Percentiles rank a stretch among this genome's conserved stretches.
phyloP scores from a whole-genome alignment of 2,113 vertebrate genomes.

The Coryphaenoides rupestris region DNA sequence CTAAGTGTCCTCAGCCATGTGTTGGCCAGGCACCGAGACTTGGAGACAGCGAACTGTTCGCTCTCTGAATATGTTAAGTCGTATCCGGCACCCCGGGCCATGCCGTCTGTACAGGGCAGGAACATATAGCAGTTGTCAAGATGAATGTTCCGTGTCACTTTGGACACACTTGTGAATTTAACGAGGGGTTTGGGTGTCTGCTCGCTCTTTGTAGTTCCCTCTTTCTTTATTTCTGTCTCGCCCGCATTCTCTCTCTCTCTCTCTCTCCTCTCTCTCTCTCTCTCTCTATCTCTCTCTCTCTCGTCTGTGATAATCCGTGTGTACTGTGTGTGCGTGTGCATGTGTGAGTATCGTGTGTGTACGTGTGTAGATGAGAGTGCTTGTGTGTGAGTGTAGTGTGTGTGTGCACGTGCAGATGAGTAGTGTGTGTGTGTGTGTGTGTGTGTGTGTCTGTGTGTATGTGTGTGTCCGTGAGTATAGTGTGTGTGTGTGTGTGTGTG shows the following conservation, averaged over 20 bases:
- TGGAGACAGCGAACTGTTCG: slow-evolving; percentile 27
- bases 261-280: background rate
- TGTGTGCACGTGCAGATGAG: background rate
- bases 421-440: no score
- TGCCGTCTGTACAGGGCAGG: background rate
- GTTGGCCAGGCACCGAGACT: slow-evolving; percentile 22
- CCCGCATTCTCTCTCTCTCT: background rate
- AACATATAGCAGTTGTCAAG: background rate
- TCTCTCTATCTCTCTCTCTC: no score
- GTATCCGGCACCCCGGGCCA: background rate
- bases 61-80: slow-evolving; percentile 25
- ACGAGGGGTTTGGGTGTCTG: slow-evolving; percentile 24
- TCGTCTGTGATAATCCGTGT: no score
- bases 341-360: no score
- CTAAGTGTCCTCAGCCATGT: slow-evolving; percentile 3
- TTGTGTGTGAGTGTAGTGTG: no score
- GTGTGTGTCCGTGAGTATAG: no score
- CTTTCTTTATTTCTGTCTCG: background rate
- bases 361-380: no score
- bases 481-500: background rate
- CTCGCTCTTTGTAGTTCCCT: background rate
- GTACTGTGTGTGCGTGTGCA: no score
- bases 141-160: slow-evolving; percentile 31
- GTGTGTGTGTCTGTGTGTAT: no score
- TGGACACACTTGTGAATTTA: slow-evolving; percentile 25